Evolutionary conservation across 2,888 invertebrate genomes (phyloP), one percentile per base, ranked within the genome.

Genomic region (Mamestra brassicae): DNA sequence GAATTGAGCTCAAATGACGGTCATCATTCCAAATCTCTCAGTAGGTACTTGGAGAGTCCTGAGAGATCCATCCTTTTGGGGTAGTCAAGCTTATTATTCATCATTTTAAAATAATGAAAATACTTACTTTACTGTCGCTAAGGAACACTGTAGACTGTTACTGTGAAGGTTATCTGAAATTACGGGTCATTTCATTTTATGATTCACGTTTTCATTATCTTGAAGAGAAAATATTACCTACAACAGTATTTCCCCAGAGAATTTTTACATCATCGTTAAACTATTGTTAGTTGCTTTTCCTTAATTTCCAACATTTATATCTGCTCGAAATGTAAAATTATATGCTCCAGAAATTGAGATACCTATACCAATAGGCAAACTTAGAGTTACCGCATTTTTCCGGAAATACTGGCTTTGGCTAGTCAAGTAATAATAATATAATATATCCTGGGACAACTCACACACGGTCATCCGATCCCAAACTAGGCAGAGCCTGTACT

Each of bases 151-250:
- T 38, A 55, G 61, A 52, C 50, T 55, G 67, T 60, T 38, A 70
- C 10, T 11, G 45, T 73, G 83, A 81, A 82, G 82, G 78, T 81
- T 82, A 82, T 81, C 78, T 63, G 38, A 67, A 77, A 73, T 62
- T 60, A 61, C 63, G 55, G 70, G 50, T 83, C 79, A 78, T 81
- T 83, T 74, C 38, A 45, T 74, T 83, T 78, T 65, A 78, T 78
- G 79, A 78, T 83, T 83, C 79, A 74, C 71, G 64, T 74, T 81
- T 60, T n/a, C 60, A 83, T 74, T 83, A 74, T 74, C 74, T 74
- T 54, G 26, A 66, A 4, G 7, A 70, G 73, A 78, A 67, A 78
- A 69, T 60, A 52, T 66, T 70, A 26, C 26, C 26, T 26, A 54
- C 80, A 68, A 55, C 58, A 69, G 57, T 74, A 57, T 68, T 74